Conservation (phyloP, 1,140 invertebrate genomes). For the Pemphigus obesinymphae region DNA sequence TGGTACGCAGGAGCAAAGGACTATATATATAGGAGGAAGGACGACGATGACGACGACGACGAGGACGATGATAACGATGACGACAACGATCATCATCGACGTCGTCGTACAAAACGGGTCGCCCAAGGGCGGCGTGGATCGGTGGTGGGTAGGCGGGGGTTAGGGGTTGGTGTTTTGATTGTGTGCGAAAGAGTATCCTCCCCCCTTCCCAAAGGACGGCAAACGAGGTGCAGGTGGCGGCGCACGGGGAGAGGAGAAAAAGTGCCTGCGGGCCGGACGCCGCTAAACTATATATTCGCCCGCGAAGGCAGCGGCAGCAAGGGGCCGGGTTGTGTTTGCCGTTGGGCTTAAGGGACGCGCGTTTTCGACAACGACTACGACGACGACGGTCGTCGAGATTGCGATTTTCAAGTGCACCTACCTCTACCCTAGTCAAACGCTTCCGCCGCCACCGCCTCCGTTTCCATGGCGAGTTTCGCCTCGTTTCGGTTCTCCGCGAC, state of each 20-base stretch:
- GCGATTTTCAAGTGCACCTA: slow-evolving; percentile 31
- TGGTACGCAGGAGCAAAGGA: neutral
- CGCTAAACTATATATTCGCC: slow-evolving; percentile 22
- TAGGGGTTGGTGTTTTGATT: slow-evolving; percentile 27
- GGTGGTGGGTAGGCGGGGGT: neutral
- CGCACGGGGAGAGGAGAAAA: slow-evolving; percentile 17
- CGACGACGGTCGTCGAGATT: slow-evolving; percentile 37
- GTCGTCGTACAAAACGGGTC: slow-evolving; percentile 6
- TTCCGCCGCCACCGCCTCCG: slow-evolving; percentile 1
- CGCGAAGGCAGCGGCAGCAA: neutral
- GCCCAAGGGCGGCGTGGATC: too few relatives aligned
- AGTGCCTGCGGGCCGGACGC: slow-evolving; percentile 28
- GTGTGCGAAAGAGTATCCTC: slow-evolving; percentile 14
- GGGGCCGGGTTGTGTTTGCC: slow-evolving; percentile 29
- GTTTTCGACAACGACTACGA: slow-evolving; percentile 19
- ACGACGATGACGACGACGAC: neutral
- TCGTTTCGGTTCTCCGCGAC: neutral
- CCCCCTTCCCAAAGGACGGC: neutral
- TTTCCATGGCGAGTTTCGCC: slow-evolving; percentile 30
- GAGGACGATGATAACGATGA: neutral
- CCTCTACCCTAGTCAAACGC: neutral
- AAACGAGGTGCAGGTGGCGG: too few relatives aligned
- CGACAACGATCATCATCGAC: neutral
- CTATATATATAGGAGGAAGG: neutral
- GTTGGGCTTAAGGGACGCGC: slow-evolving; percentile 41